Conservation (phyloP, 2,888 invertebrate species). For the Neoascia interrupta region DNA sequence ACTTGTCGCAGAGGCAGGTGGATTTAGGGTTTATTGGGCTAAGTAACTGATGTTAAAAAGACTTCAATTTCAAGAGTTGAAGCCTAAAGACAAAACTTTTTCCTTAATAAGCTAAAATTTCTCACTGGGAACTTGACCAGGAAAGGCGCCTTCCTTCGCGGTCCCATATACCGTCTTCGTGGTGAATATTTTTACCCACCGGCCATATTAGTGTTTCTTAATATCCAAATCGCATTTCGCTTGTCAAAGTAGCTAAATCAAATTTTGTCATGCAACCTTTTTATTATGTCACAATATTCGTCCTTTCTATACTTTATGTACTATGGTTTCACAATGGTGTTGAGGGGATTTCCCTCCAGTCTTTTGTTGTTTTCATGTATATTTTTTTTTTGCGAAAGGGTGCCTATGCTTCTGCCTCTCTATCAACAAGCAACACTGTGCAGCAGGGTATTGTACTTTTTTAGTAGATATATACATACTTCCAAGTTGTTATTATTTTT, state of each 20-base stretch:
- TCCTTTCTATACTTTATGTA: slow-evolving; percentile 44
- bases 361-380: background rate
- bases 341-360: slow-evolving; percentile 1
- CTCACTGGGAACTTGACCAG: background rate
- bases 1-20: too few relatives aligned
- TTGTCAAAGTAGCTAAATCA: slow-evolving; percentile 47
- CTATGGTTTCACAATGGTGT: background rate
- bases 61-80: too few relatives aligned
- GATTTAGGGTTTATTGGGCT: too few relatives aligned
- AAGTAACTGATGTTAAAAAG: too few relatives aligned
- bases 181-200: background rate
- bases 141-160: background rate
- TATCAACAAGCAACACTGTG: slow-evolving; percentile 39
- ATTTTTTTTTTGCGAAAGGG: slow-evolving; percentile 38
- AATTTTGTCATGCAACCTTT: slow-evolving; percentile 62
- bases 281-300: slow-evolving; percentile 46
- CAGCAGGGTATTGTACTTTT: slow-evolving; percentile 5
- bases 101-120: background rate
- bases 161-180: too few relatives aligned
- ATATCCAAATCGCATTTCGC: slow-evolving; percentile 8
- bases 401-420: slow-evolving; percentile 28
- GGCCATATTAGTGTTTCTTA: background rate
- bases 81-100: too few relatives aligned
- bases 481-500: slow-evolving; percentile 26
- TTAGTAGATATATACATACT: slow-evolving; percentile 34